A percentile compares a stretch with the other conserved stretches of the same genome.
phyloP scores from a whole-genome alignment of 1,140 invertebrate genomes.

The Plodia interpunctella region DNA sequence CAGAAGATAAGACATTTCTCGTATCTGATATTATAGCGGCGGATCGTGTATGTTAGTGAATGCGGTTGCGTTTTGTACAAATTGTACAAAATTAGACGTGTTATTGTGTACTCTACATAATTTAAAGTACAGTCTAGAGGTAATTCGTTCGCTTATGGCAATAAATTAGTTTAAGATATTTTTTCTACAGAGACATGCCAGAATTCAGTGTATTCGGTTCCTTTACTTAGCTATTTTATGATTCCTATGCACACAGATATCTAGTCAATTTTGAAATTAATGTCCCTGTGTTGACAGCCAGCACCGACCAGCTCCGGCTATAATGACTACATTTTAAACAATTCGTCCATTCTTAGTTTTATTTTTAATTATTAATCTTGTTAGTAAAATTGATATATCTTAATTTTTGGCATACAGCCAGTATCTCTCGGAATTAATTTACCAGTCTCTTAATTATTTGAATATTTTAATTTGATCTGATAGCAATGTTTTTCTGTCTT shows the following conservation, averaged over 20 bases:
- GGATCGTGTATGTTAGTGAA: constrained; percentile 51
- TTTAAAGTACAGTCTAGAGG: constrained; percentile 68
- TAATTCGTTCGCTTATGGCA: constrained; percentile 64
- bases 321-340: constrained; percentile 40
- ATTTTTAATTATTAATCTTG: constrained; percentile 39
- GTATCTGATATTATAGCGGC: constrained; percentile 15
- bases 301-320: background rate
- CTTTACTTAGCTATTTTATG: constrained; percentile 75
- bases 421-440: constrained; percentile 54
- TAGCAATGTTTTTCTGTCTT: constrained; percentile 74
- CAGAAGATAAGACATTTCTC: constrained; percentile 11
- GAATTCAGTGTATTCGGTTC: constrained; percentile 71
- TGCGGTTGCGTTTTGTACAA: constrained; percentile 62
- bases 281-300: constrained; percentile 47
- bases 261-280: constrained; percentile 77
- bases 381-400: constrained; percentile 65
- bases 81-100: constrained; percentile 69
- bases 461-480: constrained; percentile 66
- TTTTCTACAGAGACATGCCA: constrained; percentile 61
- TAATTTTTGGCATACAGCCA: constrained; percentile 58
- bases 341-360: constrained; percentile 67
- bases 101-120: constrained; percentile 67
- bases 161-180: constrained; percentile 63
- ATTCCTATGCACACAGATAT: constrained; percentile 76
- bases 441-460: constrained; percentile 35